Evolutionary conservation across 1,140 invertebrate genomes (phyloP).

Genomic region (Drosophila sp.): DNA sequence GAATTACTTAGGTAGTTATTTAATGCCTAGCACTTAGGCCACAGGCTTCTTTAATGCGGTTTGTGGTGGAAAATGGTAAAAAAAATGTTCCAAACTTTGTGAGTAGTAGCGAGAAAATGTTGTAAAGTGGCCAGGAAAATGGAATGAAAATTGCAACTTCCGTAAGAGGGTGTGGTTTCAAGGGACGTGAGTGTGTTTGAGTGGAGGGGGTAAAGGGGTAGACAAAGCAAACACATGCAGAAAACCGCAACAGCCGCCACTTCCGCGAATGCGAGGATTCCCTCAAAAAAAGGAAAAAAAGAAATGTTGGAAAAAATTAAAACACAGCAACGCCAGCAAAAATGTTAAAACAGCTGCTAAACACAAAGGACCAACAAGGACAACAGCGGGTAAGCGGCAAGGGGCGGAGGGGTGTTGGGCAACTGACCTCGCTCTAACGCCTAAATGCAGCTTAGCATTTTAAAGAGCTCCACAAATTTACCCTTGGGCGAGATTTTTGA

Average conservation of each 20-base stretch:
- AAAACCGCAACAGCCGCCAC: conserved; percentile 71
- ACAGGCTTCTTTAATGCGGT: conserved; percentile 17
- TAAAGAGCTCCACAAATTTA: conserved; percentile 72
- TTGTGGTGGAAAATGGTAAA: conserved; percentile 9
- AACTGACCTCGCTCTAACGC: conserved; percentile 50
- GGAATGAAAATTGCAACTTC: conserved; percentile 31
- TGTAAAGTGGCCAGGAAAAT: conserved; percentile 32
- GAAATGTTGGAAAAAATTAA: conserved; percentile 36
- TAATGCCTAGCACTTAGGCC: conserved; percentile 9
- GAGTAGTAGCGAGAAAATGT: conserved; percentile 20
- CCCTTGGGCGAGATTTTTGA: conserved; percentile 51
- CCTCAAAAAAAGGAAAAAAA: conserved; percentile 30
- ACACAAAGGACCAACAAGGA: conserved; percentile 55
- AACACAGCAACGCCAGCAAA: conserved; percentile 55
- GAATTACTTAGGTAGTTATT: conserved; percentile 3
- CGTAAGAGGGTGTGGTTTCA: background rate
- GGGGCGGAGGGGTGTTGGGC: background rate
- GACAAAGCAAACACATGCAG: conserved; percentile 69
- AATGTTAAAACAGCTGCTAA: conserved; percentile 75
- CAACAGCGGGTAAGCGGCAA: conserved; percentile 12
- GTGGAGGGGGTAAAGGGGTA: background rate
- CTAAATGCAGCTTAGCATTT: conserved; percentile 76
- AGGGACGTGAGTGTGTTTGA: background rate
- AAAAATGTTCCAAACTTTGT: conserved; percentile 26
- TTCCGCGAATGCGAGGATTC: conserved; percentile 60